Evolutionary conservation across 2,113 vertebrate species (phyloP).

Genomic region (Epinephelus cyanopodus): DNA sequence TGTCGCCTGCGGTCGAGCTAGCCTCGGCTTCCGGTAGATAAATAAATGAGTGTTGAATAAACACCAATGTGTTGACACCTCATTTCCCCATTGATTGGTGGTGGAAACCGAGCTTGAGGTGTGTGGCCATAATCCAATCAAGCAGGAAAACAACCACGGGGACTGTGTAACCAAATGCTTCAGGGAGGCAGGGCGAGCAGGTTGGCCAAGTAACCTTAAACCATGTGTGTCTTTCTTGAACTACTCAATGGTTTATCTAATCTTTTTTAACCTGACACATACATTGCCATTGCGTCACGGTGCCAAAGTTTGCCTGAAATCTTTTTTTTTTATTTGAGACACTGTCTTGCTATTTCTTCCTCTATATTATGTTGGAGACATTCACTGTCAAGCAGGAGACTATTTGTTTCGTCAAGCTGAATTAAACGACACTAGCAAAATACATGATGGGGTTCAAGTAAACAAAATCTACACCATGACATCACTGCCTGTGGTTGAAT

Average conservation of each 20-base stretch:
- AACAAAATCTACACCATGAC: not conserved
- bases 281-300: not conserved
- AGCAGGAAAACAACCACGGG: conserved; percentile 76
- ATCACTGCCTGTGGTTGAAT: not conserved
- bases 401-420: conserved; percentile 40
- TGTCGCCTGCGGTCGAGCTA: conserved; percentile 57
- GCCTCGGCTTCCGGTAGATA: conserved; percentile 79
- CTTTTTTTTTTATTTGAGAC: too few relatives aligned
- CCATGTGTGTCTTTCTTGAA: conserved; percentile 6
- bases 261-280: not conserved
- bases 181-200: conserved; percentile 29
- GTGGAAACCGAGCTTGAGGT: conserved; percentile 79
- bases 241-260: not conserved
- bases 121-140: conserved; percentile 88
- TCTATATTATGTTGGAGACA: not conserved
- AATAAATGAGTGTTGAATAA: conserved; percentile 85
- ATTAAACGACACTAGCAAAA: not conserved
- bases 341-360: too few relatives aligned
- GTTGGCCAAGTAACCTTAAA: conserved; percentile 16
- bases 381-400: not conserved
- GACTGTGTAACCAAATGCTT: conserved; percentile 72
- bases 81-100: conserved; percentile 87
- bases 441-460: conserved; percentile 27
- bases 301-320: not conserved
- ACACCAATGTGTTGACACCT: conserved; percentile 86